Evolutionary conservation across 92 coral and sea anemone species (phyloP), one percentile per base, ranked within the genome.

Genomic region (Umimayanthus chanpuru): DNA sequence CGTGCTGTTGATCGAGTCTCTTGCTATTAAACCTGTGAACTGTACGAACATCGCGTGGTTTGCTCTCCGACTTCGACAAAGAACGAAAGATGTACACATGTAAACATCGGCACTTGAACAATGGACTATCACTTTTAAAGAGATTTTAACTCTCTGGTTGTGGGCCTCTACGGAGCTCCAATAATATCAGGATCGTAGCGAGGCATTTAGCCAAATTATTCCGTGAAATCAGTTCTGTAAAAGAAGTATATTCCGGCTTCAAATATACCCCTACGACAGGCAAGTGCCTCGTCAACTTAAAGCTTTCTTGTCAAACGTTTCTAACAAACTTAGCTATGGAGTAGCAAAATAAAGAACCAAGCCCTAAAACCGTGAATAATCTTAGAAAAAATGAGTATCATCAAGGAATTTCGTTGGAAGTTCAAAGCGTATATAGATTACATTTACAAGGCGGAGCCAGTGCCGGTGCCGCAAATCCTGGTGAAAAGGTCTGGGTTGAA

Each of bases 1-100:
- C 87, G 87, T 83, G 87, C 73, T 44, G 49, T 44, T 44, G 49
- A n/a, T n/a, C n/a, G n/a, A 44, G 9, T 44, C 50, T 29, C 32
- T 12, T 0, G 36, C 25, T 49, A 26, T 9, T 18, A 26, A 83
- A 32, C 36, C 36, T 32, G 2, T 32, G 36, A 32, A 32, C 36
- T n/a, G n/a, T n/a, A 67, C 4, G n/a, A 73, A 81, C 73, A 61
- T 26, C 65, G 66, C 5, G 30, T 25, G 28, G 1, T 23, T 25
- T 20, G 81, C 25, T 73, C 53, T 75, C 4, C 44, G 16, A 39
- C 29, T n/a, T 20, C 30, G 79, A 39, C 47, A 39, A 75, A 75
- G 50, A 39, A 21, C 50, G 23, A 75, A 75, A 75, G 26, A 75
- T 23, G 36, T 32, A 2, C 2, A 32, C 36, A 32, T 75, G 11